Base-by-base conservation (phyloP, 2,888 invertebrate species). In the Lissonota sp. region DNA sequence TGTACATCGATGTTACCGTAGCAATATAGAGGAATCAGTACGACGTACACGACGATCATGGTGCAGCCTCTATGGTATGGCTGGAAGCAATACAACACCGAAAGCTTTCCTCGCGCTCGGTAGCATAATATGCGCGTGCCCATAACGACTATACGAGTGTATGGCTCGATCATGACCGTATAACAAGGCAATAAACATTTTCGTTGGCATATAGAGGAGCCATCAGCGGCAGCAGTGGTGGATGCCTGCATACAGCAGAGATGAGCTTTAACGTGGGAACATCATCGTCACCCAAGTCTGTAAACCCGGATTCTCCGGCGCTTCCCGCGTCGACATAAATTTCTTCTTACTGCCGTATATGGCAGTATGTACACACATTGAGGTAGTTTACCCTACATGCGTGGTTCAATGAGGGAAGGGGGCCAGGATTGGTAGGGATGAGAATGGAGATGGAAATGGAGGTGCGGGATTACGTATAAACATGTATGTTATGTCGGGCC, bases 121-220 rank as follows among this genome's bases (percentile, higher is more conserved):
- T 26, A n/a, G 26, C 3, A 26, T n/a, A n/a, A n/a, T n/a, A 26
- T 26, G 12, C 14, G 6, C 16, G 6, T 60, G 67, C 64, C 26
- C 40, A 74, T 77, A 81, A 81, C 73, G 53, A 60, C 73, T 53
- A 70, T 73, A 40, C 58, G 53, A 53, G 26, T 26, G 39, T 49
- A 53, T 66, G 42, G 64, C 73, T 77, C 69, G 70, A 51, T 58
- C 53, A 53, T 58, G 40, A 40, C 64, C 51, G 8, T 77, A 81
- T 77, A 73, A 77, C 80, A 73, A 64, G 73, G 70, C 80, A 77
- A 74, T 81, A 81, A 66, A 81, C 77, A 71, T 66, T 60, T 64
- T 51, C 1, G 49, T 39, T 44, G 64, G 55, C 40, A 57, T 55
- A 53, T 16, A 51, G 57, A 51, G 37, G 46, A 44, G 64, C 46